Evolutionary conservation across 2,797 vertebrate genomes (phyloP).

Genomic region (Propithecus perrieri): DNA sequence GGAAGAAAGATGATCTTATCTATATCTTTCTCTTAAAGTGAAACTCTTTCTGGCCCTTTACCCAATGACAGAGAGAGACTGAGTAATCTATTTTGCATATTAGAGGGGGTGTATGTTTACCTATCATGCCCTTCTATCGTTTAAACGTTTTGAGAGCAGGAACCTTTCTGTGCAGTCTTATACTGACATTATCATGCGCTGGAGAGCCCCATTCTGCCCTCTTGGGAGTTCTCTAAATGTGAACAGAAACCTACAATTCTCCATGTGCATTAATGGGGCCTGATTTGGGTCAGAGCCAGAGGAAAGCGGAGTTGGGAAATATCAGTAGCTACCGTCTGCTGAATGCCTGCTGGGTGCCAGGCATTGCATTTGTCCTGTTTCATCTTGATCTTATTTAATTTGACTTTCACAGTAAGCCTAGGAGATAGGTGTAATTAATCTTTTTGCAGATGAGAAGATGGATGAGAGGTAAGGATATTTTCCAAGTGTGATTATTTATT

Average conservation of each 20-base stretch:
- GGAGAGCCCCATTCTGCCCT: neutral
- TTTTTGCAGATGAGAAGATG: neutral
- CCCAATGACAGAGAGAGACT: neutral
- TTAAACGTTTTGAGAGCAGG: neutral
- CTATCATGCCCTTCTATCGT: neutral
- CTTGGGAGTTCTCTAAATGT: neutral
- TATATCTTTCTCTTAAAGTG: constrained; percentile 29
- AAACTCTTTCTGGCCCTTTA: constrained; percentile 6
- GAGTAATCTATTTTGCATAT: constrained; percentile 35
- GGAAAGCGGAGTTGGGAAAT: neutral
- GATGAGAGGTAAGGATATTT: constrained; percentile 27
- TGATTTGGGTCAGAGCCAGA: constrained; percentile 41
- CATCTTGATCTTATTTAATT: neutral
- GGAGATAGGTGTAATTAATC: constrained; percentile 33
- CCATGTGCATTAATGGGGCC: neutral
- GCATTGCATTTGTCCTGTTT: neutral
- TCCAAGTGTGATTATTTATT: neutral
- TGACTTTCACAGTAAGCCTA: constrained; percentile 4
- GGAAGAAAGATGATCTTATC: constrained; percentile 51
- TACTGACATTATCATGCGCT: neutral
- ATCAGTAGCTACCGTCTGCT: neutral
- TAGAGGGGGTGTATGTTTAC: constrained; percentile 22
- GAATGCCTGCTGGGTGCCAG: neutral
- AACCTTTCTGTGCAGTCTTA: neutral
- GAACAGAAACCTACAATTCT: neutral